Evolutionary conservation across 1,140 invertebrate species (phyloP).

Genomic region (Vanessa atalanta): DNA sequence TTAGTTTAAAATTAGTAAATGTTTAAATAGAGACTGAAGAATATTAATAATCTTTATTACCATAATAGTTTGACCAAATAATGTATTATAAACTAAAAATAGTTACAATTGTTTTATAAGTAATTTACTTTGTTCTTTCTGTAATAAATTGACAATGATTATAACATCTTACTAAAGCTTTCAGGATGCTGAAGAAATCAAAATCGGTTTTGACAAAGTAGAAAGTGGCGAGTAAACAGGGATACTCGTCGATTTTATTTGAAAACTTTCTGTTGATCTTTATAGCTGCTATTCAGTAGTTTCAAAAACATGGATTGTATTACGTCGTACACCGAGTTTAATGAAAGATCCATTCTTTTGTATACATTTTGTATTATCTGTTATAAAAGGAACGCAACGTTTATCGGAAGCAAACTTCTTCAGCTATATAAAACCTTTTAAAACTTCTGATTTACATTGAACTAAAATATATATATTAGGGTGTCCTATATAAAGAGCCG

Average conservation of each 20-base stretch:
- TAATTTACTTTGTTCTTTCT: not conserved
- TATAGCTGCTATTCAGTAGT: conserved; percentile 19
- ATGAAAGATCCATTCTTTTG: not conserved
- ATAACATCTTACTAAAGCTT: not conserved
- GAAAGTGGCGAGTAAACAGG: conserved; percentile 59
- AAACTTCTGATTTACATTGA: not conserved
- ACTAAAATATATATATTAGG: not conserved
- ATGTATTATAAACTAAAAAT: too few species aligned
- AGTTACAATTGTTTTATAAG: too few species aligned
- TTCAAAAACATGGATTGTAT: conserved; percentile 26
- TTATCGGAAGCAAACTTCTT: not conserved
- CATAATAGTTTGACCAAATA: too few species aligned
- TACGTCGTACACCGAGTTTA: conserved; percentile 18
- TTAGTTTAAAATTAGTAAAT: too few species aligned
- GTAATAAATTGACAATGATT: not conserved
- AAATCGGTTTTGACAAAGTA: conserved; percentile 39
- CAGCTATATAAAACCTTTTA: not conserved
- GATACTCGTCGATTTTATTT: conserved; percentile 59
- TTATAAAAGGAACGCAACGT: conserved; percentile 1
- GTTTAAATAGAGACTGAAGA: too few species aligned
- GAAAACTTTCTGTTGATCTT: conserved; percentile 49
- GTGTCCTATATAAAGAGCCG: too few species aligned
- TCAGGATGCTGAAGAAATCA: not conserved
- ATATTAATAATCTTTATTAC: too few species aligned
- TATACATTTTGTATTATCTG: conserved; percentile 1